Base-by-base conservation (phyloP, 64 coral and sea anemone species). In the Dendronephthya gigantea region DNA sequence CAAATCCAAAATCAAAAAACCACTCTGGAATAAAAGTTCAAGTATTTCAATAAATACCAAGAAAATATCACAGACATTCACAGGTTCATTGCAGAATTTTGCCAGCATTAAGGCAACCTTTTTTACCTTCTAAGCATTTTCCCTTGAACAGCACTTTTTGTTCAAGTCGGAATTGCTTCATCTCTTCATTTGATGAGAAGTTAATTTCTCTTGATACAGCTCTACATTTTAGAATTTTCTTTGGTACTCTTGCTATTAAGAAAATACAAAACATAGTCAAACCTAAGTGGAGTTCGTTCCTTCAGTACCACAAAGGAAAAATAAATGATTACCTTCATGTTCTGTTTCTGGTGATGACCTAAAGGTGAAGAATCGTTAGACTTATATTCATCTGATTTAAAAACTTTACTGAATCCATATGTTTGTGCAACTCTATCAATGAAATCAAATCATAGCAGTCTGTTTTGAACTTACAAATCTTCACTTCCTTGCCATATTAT, bases 1-100 rank as follows among this genome's bases (percentile, higher is more conserved):
- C 95, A 92, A 98, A 98, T 76, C 95, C 95, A 91, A 98, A 98
- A 90, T 98, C 91, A 91, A 98, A 98, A 88, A 90, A 98, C 95
- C 95, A 98, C 72, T 98, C 95, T 98, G 72, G 35, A 12, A 84
- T 6, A 45, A 11, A 4, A 62, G 55, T 9, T 62, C 19, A 62
- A 62, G 14, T n/a, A n/a, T n/a, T n/a, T n/a, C n/a, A n/a, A n/a
- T n/a, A n/a, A n/a, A n/a, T n/a, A n/a, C n/a, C n/a, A n/a, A n/a
- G n/a, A n/a, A n/a, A n/a, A n/a, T n/a, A 45, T 6, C 41, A 45
- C 41, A 45, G 41, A 45, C 41, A 45, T n/a, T n/a, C n/a, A n/a
- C n/a, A n/a, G n/a, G 41, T 45, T 45, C 11, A 45, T 45, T 45
- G 41, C 11, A 45, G 41, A 45, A 45, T 45, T 6, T 11, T 45